Conservation (phyloP, 2,113 vertebrate species). For the Campylomormyrus tamandua region DNA sequence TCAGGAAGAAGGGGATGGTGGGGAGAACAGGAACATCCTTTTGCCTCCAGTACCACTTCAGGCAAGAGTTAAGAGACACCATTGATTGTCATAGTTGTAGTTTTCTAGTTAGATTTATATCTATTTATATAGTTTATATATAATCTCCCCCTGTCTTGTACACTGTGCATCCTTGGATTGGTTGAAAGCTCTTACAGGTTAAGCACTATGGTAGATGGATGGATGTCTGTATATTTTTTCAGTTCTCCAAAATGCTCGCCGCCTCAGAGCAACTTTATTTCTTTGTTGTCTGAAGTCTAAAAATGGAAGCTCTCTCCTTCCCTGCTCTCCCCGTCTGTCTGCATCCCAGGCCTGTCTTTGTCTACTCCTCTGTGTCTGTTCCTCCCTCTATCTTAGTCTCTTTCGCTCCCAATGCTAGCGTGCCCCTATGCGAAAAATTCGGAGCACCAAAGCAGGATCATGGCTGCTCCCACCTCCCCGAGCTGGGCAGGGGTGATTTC, state of each 20-base stretch:
- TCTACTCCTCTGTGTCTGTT: background rate
- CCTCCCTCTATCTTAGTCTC: background rate
- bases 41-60: background rate
- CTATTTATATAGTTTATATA: background rate
- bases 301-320: background rate
- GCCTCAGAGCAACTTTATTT: background rate
- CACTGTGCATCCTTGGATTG: background rate
- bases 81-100: background rate
- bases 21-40: background rate
- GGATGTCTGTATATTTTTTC: background rate
- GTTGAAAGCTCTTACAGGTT: background rate
- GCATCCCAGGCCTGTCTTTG: background rate
- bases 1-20: background rate
- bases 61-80: background rate
- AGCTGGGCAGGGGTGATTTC: background rate
- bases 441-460: background rate
- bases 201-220: background rate
- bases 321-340: background rate
- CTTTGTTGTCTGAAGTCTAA: background rate
- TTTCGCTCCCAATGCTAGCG: background rate
- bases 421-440: background rate
- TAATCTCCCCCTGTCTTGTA: background rate
- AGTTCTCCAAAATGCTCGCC: background rate
- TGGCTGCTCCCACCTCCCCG: background rate
- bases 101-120: background rate